Conservation (phyloP, 2,797 vertebrate genomes). For the Diplodus puntazzo region DNA sequence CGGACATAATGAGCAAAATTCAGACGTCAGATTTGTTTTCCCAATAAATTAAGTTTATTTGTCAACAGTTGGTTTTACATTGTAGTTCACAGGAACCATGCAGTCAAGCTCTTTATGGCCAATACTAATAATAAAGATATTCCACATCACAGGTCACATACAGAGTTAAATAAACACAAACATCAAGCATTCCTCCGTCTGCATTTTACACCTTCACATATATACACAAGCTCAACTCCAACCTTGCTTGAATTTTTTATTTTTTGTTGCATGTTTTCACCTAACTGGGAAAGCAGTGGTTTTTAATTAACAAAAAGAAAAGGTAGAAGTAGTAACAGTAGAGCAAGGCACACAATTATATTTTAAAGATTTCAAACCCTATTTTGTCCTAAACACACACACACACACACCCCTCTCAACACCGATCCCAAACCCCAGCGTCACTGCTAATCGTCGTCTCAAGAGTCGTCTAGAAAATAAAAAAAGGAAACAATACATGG, state of each 20-base stretch:
- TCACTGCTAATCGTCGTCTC: conserved; percentile 62
- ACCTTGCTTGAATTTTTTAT: conserved; percentile 77
- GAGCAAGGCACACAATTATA: conserved; percentile 94
- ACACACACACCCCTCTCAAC: conserved; percentile 43
- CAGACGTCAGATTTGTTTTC: background rate
- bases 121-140: conserved; percentile 84
- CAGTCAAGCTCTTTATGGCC: conserved; percentile 94
- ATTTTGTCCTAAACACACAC: conserved; percentile 66
- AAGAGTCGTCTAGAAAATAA: conserved; percentile 82
- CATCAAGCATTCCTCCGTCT: conserved; percentile 90
- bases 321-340: conserved; percentile 90
- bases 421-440: conserved; percentile 25
- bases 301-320: conserved; percentile 90
- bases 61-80: conserved; percentile 81
- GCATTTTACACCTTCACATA: conserved; percentile 87
- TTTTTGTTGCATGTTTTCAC: conserved; percentile 68
- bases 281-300: conserved; percentile 87
- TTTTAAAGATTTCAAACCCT: conserved; percentile 78
- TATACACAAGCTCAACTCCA: conserved; percentile 91
- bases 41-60: conserved; percentile 95
- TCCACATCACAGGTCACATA: conserved; percentile 92
- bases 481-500: conserved; percentile 78
- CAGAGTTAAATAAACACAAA: conserved; percentile 86
- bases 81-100: conserved; percentile 91
- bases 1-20: background rate